phyloP scores from a whole-genome alignment of 2,797 vertebrate genomes.

The Coregonus sp. region DNA sequence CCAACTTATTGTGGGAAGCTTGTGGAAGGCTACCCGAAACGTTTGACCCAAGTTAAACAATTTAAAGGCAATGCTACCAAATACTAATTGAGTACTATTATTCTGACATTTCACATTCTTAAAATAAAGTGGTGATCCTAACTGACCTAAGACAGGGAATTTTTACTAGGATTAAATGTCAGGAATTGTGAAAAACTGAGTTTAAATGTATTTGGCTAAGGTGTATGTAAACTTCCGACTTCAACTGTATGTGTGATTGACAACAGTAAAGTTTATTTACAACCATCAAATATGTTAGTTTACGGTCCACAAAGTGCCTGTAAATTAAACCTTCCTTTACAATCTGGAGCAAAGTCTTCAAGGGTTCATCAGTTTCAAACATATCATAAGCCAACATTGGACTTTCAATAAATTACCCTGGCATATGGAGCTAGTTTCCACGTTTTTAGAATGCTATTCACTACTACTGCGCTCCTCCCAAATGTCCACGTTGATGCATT shows the following conservation, averaged over 20 bases:
- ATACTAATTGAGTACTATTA: too few relatives aligned
- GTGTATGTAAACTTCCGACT: too few relatives aligned
- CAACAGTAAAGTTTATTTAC: neutral
- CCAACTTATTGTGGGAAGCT: too few relatives aligned
- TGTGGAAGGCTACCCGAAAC: too few relatives aligned
- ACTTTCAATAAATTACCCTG: neutral
- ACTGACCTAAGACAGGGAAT: too few relatives aligned
- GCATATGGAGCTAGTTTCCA: constrained; percentile 7
- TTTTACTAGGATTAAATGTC: too few relatives aligned
- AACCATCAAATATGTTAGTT: neutral
- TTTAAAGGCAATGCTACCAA: too few relatives aligned
- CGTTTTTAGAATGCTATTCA: neutral
- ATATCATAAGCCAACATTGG: neutral
- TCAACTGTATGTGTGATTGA: neutral
- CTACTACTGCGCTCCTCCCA: neutral
- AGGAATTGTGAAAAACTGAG: too few relatives aligned
- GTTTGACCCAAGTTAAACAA: too few relatives aligned
- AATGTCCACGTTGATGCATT: constrained; percentile 28
- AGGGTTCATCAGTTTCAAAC: neutral
- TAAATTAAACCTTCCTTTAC: neutral
- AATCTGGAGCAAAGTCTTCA: neutral
- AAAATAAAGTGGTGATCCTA: too few relatives aligned
- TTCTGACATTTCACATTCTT: too few relatives aligned
- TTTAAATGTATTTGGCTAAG: too few relatives aligned
- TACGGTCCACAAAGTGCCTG: neutral